Percentiles rank a stretch among this genome's conserved stretches.
Conservation (phyloP, 2,888 invertebrate genomes). For the Cephus spinipes region DNA sequence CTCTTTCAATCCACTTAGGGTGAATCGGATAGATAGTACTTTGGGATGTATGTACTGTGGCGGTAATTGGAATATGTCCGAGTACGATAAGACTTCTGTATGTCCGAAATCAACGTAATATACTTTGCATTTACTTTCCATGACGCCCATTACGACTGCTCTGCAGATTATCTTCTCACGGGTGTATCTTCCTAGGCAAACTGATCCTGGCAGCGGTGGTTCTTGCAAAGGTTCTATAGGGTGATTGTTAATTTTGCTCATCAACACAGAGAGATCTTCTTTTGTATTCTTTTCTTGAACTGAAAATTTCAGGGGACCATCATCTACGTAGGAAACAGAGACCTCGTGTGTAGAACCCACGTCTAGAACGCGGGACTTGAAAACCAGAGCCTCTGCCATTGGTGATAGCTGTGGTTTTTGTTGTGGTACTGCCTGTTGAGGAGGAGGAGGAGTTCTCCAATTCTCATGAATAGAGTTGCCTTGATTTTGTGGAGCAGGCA, state of each 20-base stretch:
- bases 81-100: constrained; percentile 77
- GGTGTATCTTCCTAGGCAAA: constrained; percentile 80
- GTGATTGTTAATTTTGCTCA: constrained; percentile 78
- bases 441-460: constrained; percentile 1
- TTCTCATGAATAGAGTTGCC: constrained; percentile 1
- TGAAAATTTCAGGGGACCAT: constrained; percentile 83
- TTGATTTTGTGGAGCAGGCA: neutral
- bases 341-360: constrained; percentile 75
- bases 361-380: constrained; percentile 62
- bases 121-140: constrained; percentile 79
- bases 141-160: constrained; percentile 81
- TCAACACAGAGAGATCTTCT: constrained; percentile 74
- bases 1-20: constrained; percentile 76
- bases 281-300: constrained; percentile 77
- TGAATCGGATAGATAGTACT: constrained; percentile 82
- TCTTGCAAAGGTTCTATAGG: constrained; percentile 72
- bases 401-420: constrained; percentile 18
- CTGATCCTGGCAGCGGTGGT: constrained; percentile 80
- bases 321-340: constrained; percentile 81
- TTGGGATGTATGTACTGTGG: constrained; percentile 77
- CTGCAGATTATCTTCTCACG: constrained; percentile 79
- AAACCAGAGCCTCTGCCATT: constrained; percentile 48
- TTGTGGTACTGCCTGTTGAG: neutral
- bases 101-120: constrained; percentile 87
- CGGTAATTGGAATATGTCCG: constrained; percentile 81